Base-by-base conservation (phyloP, 2,797 vertebrate species). In the Holocentrus rufus region DNA sequence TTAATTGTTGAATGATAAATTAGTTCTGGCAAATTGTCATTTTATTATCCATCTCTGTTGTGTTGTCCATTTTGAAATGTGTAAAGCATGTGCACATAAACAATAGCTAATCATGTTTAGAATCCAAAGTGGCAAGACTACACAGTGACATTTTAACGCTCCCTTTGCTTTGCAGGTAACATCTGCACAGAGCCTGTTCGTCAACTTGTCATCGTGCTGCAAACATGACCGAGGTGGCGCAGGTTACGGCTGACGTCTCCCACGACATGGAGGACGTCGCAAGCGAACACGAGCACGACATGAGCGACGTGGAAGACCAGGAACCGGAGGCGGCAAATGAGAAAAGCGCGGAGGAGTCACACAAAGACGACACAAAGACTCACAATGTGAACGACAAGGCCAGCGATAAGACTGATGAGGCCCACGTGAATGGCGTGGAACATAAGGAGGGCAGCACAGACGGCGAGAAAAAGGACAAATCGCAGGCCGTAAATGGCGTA, bases 151-250 rank as follows among this genome's bases (percentile, higher is more conserved):
- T 34, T 14, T 44, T 0, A 31, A 34, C 13, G 1, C 0, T 36
- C 23, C 8, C 10, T 56, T 80, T 74, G 31, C 15, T 83, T 73
- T 80, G 42, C 83, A 92, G 91, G 80, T 69, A 31, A 78, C 55
- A 57, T 74, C 68, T 61, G 36, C 47, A 77, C 59, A 74, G 68
- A 85, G 74, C 78, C 83, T 85, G 78, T 72, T 74, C 83, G 84
- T 85, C 84, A 84, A 70, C 81, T 82, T 86, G 87, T 88, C 90
- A 82, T 63, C 25, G 86, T 77, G 80, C 61, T 83, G 23, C 66
- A 88, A 87, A 86, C 85, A 90, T 91, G 92, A 91, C 90, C 44
- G 92, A 94, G 76, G 92, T 93, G 77, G 91, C 80, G 44, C 88
- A 93, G 70, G 86, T 86, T 46, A 71, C 62, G 44, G 80, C 71